Conservation (phyloP, 2,113 vertebrate genomes). For the Platysteira castanea region DNA sequence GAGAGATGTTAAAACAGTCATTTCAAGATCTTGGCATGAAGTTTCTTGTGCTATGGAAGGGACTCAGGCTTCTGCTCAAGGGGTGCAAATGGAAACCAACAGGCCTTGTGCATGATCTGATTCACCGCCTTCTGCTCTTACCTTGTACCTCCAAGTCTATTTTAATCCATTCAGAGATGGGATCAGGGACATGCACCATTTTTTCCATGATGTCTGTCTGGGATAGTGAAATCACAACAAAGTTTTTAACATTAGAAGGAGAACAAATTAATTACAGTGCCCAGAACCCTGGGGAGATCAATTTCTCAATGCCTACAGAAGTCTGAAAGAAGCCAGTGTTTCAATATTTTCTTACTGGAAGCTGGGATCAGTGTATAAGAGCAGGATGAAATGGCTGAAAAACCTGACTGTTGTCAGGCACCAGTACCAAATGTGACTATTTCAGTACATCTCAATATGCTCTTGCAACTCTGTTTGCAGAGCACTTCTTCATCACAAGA, state of each 20-base stretch:
- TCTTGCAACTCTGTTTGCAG: background rate
- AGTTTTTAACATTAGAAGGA: background rate
- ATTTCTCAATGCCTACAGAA: background rate
- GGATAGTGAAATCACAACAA: background rate
- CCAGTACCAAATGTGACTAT: background rate
- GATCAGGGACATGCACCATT: background rate
- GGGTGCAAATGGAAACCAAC: background rate
- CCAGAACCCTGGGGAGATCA: rapidly evolving
- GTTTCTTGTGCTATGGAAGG: background rate
- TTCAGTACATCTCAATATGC: background rate
- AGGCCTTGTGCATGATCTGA: background rate
- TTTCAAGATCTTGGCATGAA: background rate
- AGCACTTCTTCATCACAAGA: background rate
- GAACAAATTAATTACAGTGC: background rate
- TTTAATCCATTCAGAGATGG: background rate
- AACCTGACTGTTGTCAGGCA: background rate
- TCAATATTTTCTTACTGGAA: background rate
- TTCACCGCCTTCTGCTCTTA: background rate
- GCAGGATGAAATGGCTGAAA: background rate
- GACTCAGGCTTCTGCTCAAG: background rate
- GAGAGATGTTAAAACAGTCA: background rate
- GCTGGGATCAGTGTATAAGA: background rate
- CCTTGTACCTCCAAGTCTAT: background rate
- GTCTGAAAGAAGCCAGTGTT: background rate
- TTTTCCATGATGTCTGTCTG: background rate